Evolutionary conservation across 2,113 vertebrate genomes (phyloP), one percentile per base, ranked within the genome.

Genomic region (Phalacrocorax carbo): DNA sequence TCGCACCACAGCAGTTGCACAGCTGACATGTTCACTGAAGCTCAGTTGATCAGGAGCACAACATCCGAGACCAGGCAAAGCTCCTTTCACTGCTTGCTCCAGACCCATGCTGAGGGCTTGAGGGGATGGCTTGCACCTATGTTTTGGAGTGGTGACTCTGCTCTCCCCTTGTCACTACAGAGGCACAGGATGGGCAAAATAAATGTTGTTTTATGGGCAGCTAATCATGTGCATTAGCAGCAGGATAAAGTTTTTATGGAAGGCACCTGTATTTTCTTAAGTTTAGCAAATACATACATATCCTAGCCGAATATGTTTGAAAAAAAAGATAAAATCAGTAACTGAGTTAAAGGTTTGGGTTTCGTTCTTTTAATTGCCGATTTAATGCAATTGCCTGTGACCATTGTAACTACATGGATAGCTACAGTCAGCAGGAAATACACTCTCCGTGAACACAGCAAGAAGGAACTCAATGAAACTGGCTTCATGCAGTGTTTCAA

Each of bases 371-470:
- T 42, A 62, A 22, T 22, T 4, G 3, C 16, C 82, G 27, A 27
- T 84, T 72, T 85, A 87, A 69, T 23, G 26, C 11, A 5, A 23
- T 76, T 79, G 29, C 17, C 18, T 0, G 0, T 55, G 38, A 69
- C 38, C 2, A 8, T 11, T 36, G 64, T 52, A 69, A 36, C 11
- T 16, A 22, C 29, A 72, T 11, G 15, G 29, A 27, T 9, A 69
- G 34, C 52, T 68, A 26, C 23, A 15, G 16, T 14, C 16, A 32
- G 20, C 1, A 1, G 8, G 19, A 66, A 89, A 61, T 5, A 44
- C 0, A 6, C 20, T 19, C 38, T 42, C 11, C 6, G 0, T 1
- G 11, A 57, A 14, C 2, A 0, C 9, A 48, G 52, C 13, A 49
- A 79, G 48, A 46, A n/a, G 8, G 42, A 73, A 5, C 3, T 8